Evolutionary conservation across 2,797 vertebrate species (phyloP).

Genomic region (Mareca strepera): DNA sequence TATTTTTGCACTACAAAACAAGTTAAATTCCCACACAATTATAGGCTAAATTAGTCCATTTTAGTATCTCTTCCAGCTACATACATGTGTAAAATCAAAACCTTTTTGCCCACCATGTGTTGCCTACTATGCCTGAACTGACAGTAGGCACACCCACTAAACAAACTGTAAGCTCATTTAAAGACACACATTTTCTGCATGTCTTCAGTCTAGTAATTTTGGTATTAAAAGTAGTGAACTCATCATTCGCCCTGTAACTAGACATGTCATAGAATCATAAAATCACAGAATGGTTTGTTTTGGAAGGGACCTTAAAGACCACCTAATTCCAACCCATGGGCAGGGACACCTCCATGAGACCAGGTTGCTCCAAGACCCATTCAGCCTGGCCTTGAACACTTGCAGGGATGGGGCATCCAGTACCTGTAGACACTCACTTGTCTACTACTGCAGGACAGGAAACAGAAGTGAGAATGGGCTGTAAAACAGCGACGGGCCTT

Average conservation of each 20-base stretch:
- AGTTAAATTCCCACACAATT: neutral
- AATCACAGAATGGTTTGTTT: too few relatives aligned
- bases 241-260: neutral
- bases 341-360: too few relatives aligned
- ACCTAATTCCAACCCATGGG: too few relatives aligned
- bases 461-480: neutral
- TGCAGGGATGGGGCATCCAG: too few relatives aligned
- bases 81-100: neutral
- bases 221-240: neutral
- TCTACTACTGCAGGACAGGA: neutral
- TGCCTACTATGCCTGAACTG: neutral
- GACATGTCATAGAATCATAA: too few relatives aligned
- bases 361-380: too few relatives aligned
- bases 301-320: too few relatives aligned
- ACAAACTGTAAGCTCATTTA: neutral
- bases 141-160: neutral
- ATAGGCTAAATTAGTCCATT: neutral
- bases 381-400: too few relatives aligned
- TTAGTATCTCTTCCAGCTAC: neutral
- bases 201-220: neutral
- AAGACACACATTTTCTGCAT: neutral
- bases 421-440: neutral
- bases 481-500: neutral
- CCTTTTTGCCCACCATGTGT: fast-evolving
- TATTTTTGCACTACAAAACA: neutral